phyloP scores from a whole-genome alignment of 2,888 invertebrate genomes.

The Netelia virgata region DNA sequence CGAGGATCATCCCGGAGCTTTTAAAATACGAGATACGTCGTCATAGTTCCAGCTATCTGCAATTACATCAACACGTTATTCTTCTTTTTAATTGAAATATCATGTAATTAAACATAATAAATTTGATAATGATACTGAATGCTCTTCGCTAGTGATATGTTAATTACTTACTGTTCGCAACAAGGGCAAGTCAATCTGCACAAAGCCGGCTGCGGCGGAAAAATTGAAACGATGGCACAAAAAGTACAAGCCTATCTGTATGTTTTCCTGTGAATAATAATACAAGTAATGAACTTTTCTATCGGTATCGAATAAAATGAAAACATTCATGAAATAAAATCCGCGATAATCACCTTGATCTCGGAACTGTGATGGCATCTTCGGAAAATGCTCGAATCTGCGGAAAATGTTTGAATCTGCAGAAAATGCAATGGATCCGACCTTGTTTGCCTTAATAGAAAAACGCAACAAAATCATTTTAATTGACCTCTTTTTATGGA shows the following conservation, averaged over 20 bases:
- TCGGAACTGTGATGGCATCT: constrained; percentile 14
- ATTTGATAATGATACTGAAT: constrained; percentile 44
- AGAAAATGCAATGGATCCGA: constrained; percentile 55
- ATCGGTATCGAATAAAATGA: not conserved
- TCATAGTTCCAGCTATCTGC: constrained; percentile 46
- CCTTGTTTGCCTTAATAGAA: constrained; percentile 58
- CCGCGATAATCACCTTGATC: not conserved
- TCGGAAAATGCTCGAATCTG: too few species aligned
- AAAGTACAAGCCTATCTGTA: too few species aligned
- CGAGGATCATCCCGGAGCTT: too few species aligned
- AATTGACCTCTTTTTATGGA: not conserved
- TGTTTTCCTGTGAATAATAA: too few species aligned
- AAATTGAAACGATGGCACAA: too few species aligned
- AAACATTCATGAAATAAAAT: not conserved
- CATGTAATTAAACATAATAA: not conserved
- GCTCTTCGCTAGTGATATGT: constrained; percentile 59
- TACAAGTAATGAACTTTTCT: too few species aligned
- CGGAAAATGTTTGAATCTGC: constrained; percentile 37
- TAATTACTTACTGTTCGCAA: constrained; percentile 14
- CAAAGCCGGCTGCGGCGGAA: too few species aligned
- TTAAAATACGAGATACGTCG: too few species aligned
- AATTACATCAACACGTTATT: not conserved
- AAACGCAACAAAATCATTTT: not conserved
- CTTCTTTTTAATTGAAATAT: too few species aligned
- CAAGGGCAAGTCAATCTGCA: too few species aligned